Evolutionary conservation across 2,888 invertebrate species (phyloP), one percentile per base, ranked within the genome.

Genomic region (Nomada ferruginata): DNA sequence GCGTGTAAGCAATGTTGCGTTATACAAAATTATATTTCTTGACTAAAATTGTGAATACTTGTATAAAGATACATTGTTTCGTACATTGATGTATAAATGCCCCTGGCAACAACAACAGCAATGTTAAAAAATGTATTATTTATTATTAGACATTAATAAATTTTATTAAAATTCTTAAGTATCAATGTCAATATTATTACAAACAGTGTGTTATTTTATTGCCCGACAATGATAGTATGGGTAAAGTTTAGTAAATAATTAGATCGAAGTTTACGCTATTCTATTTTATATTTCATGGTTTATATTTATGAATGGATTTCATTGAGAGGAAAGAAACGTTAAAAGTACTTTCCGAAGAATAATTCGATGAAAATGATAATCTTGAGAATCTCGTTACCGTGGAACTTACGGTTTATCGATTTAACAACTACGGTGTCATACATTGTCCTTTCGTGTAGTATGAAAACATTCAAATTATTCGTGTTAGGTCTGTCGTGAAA

Each of bases 401-500:
- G 82, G 66, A 66, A 63, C 10, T 20, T 13, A 20, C 23, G 7
- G 26, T 59, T 60, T 50, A 82, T 82, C 50, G 82, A 82, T 74
- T 18, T 55, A 82, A 82, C 72, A 76, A 52, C 18, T 50, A 57
- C 52, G 15, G 15, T 20, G 26, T n/a, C 26, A 36, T 20, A 15
- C 20, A n/a, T 29, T 44, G 23, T 47, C 23, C 52, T 53, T 26
- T 59, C 18, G 9, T 44, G 44, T 29, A 15, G 36, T 15, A 15
- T 60, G 20, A 15, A 60, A 60, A 42, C 23, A 29, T 57, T 65
- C 29, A 65, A 82, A 81, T 66, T 50, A 1, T 60, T 55, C 20
- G 29, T 66, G 29, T 5, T 59, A 15, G 52, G 1, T 9, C 60
- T 36, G 36, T 7, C 36, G 36, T 23, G n/a, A 5, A 59, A 59